Conservation (phyloP, 2,888 invertebrate species). For the Catocala sponsa region DNA sequence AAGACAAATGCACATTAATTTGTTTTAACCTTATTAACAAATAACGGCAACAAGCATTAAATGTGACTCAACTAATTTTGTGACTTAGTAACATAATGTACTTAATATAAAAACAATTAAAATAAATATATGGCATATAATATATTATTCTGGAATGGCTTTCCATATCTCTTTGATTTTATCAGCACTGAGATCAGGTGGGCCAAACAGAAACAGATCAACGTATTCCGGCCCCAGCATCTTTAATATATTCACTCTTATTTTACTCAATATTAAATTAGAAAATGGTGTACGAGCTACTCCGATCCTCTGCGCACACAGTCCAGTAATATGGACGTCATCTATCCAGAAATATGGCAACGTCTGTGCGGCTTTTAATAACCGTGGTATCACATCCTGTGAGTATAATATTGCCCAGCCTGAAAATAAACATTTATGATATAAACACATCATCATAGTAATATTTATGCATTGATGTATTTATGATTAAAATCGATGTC, state of each 20-base stretch:
- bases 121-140: slow-evolving; percentile 3
- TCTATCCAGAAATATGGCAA: slow-evolving; percentile 94
- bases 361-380: slow-evolving; percentile 88
- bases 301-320: slow-evolving; percentile 86
- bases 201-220: slow-evolving; percentile 86
- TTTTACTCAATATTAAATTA: slow-evolving; percentile 70
- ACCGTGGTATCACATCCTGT: slow-evolving; percentile 87
- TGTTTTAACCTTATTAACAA: too few species aligned
- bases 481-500: too few species aligned
- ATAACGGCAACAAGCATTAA: too few species aligned
- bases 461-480: too few species aligned
- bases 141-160: slow-evolving; percentile 57
- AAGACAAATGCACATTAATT: too few species aligned
- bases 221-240: slow-evolving; percentile 57
- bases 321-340: slow-evolving; percentile 93
- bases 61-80: too few species aligned
- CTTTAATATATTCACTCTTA: slow-evolving; percentile 59
- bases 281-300: slow-evolving; percentile 86
- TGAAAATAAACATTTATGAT: slow-evolving; percentile 32
- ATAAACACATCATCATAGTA: too few species aligned
- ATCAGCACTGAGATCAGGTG: slow-evolving; percentile 80
- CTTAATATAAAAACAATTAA: too few species aligned
- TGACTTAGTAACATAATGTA: too few species aligned
- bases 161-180: slow-evolving; percentile 86
- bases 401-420: slow-evolving; percentile 91